Evolutionary conservation across 2,797 vertebrate species (phyloP), one percentile per base, ranked within the genome.

Genomic region (Mionectes olivaceus): DNA sequence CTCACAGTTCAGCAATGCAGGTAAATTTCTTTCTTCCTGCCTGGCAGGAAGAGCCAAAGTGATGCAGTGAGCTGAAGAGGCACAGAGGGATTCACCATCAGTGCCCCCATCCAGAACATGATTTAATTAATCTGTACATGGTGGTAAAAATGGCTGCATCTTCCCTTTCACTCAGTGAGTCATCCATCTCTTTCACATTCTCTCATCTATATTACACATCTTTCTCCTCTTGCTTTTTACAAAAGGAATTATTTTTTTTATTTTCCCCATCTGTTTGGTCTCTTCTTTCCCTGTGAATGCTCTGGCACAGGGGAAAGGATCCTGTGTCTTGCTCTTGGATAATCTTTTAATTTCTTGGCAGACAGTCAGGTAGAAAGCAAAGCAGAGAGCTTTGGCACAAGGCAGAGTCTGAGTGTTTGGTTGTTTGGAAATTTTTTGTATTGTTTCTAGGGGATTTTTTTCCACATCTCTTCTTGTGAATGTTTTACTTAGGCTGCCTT

Each of bases 301-400:
- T 68, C 53, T 86, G 83, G 77, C 77, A 50, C 49, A 81, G 84
- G 68, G 74, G 70, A 97, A 96, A 81, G 28, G 87, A 89, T 90
- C 17, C 32, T 44, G 57, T 83, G 71, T 56, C 68, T 93, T 84
- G 74, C 44, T 78, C 69, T 78, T 67, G 41, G 73, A 60, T 94
- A 47, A 60, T 84, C 69, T 91, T 37, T 52, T 53, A 39, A 37
- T 93, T 95, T 96, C 69, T 97, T 94, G 46, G 85, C 82, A 83
- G 74, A 30, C n/a, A 77, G 56, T 78, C 86, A 69, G 82, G 79
- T 93, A 79, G 76, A 94, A 90, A 90, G 78, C 70, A 94, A 94
- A 90, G 44, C 52, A 69, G 76, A 92, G 71, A 79, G 39, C 25
- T 87, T 80, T 90, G 90, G 81, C 87, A 87, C 49, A 55, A 33